Evolutionary conservation across 2,113 vertebrate species (phyloP).

Genomic region (Phaethornis superciliosus): DNA sequence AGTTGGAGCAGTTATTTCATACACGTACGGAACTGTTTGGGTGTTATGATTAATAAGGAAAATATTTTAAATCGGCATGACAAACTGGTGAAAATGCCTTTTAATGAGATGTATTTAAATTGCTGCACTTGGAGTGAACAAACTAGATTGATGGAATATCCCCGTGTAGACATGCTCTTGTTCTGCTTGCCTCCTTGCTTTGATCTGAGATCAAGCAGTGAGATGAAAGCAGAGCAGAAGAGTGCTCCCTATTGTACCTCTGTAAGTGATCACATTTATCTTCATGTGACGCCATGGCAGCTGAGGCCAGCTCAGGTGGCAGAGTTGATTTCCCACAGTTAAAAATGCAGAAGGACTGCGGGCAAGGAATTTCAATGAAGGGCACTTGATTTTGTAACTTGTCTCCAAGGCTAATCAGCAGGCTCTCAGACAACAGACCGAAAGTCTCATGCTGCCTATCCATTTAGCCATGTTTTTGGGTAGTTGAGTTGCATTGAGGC

Average conservation of each 20-base stretch:
- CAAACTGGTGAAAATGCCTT: not conserved
- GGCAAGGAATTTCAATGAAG: conserved; percentile 46
- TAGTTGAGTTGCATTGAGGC: not conserved
- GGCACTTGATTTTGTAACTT: conserved; percentile 4
- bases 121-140: conserved; percentile 1
- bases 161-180: not conserved
- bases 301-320: conserved; percentile 52
- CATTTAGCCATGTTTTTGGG: not conserved
- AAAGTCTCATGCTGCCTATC: not conserved
- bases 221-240: conserved; percentile 56
- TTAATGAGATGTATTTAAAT: conserved; percentile 25
- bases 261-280: conserved; percentile 55
- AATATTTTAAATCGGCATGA: not conserved
- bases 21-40: not conserved
- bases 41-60: conserved; percentile 41
- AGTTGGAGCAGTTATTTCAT: not conserved
- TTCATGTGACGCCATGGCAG: conserved; percentile 25
- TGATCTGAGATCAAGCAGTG: conserved; percentile 12
- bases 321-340: conserved; percentile 50
- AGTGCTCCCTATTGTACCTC: conserved; percentile 50
- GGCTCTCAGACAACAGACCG: not conserved
- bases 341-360: not conserved
- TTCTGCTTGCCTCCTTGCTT: conserved; percentile 40
- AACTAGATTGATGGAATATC: conserved; percentile 45
- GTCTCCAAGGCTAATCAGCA: not conserved